Evolutionary conservation across 2,113 vertebrate genomes (phyloP).

Genomic region (Rana temporaria): DNA sequence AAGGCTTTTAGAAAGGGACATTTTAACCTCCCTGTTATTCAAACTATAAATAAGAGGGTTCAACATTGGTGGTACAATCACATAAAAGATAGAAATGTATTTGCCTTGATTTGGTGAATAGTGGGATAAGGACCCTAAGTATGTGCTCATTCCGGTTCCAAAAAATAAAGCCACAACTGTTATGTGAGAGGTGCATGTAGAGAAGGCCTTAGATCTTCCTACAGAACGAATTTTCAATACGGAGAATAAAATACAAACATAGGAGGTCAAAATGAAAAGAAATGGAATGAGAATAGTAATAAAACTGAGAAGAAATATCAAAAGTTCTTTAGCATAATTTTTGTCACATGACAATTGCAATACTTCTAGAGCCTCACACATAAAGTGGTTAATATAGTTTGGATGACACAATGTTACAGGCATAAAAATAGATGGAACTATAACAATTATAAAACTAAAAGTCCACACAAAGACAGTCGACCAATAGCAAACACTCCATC

Average conservation of each 20-base stretch:
- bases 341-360: neutral
- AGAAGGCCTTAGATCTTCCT: conserved; percentile 23
- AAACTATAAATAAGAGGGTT: conserved; percentile 50
- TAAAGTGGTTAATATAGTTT: neutral
- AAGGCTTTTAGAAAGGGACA: too few species aligned
- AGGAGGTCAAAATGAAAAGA: neutral
- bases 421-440: neutral
- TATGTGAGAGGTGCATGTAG: neutral
- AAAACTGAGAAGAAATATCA: conserved; percentile 2
- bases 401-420: neutral
- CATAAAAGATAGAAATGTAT: conserved; percentile 32
- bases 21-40: conserved; percentile 49
- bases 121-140: conserved; percentile 1
- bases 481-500: neutral
- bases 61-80: conserved; percentile 27
- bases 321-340: neutral
- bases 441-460: neutral
- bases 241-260: neutral
- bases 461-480: neutral
- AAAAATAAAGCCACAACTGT: neutral
- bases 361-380: neutral
- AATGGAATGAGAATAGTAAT: neutral
- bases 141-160: conserved; percentile 20
- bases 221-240: neutral
- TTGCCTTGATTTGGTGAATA: neutral